These are phyloP conservation scores for Ceuthmochares aereus DNA, from an alignment of 2,113 vertebrate species.

Conservation along the genomic window DNA sequence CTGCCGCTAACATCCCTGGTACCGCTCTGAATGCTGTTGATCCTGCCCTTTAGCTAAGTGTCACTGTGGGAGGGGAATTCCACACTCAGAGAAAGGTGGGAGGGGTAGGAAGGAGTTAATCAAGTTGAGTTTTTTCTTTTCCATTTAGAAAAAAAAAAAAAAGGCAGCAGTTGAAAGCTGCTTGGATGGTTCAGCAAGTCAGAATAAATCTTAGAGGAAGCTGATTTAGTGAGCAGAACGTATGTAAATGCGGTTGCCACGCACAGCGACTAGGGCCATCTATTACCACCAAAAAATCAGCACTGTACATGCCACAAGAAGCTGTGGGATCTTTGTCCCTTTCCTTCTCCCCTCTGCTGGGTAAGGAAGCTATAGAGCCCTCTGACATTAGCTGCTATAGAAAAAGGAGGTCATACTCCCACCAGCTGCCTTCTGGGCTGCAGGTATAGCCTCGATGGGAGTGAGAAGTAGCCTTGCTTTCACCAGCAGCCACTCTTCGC, in stretches of 20 bases:
- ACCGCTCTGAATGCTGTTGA: not conserved
- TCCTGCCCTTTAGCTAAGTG: not conserved
- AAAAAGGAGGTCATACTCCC: not conserved
- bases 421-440: not conserved
- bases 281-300: not conserved
- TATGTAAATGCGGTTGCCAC: not conserved
- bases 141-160: not conserved
- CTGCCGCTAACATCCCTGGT: not conserved
- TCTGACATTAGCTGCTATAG: not conserved
- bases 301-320: not conserved
- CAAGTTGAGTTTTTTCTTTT: not conserved
- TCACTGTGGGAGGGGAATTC: not conserved
- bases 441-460: accelerated
- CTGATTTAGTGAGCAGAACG: not conserved
- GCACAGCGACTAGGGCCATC: not conserved
- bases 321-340: not conserved
- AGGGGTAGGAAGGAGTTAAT: constrained; percentile 31
- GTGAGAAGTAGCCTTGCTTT: not conserved
- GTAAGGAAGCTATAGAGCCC: not conserved
- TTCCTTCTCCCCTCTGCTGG: not conserved
- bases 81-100: not conserved
- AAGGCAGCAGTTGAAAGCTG: not conserved
- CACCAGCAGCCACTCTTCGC: not conserved
- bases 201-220: constrained; percentile 14
- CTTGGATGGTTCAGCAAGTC: constrained; percentile 4